Percentiles rank a stretch among this genome's conserved stretches.
phyloP scores from a whole-genome alignment of 2,888 invertebrate species.

The Drosophila neutralis region DNA sequence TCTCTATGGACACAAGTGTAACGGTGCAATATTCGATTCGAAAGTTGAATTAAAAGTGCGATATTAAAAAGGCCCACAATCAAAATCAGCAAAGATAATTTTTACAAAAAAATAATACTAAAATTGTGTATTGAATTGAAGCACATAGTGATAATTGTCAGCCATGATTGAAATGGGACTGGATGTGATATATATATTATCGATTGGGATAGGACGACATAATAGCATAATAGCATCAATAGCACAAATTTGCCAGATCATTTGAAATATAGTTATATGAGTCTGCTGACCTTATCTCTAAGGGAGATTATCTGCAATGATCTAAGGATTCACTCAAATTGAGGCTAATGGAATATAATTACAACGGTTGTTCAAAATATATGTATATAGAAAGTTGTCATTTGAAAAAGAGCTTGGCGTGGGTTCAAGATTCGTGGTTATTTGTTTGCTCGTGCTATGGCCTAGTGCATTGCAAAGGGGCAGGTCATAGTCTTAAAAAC shows the following conservation, averaged over 20 bases:
- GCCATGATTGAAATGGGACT: slow-evolving; percentile 10
- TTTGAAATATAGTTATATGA: not conserved
- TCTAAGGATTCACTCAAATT: not conserved
- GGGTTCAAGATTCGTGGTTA: not conserved
- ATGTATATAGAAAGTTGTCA: not conserved
- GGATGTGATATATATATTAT: not conserved
- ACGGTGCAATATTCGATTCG: slow-evolving; percentile 26
- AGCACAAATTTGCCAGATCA: not conserved
- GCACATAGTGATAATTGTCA: not conserved
- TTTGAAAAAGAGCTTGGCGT: not conserved
- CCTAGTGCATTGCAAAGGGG: slow-evolving; percentile 2
- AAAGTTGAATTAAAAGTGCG: slow-evolving; percentile 19
- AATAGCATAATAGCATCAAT: not conserved
- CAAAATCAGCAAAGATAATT: slow-evolving; percentile 27
- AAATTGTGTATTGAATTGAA: not conserved
- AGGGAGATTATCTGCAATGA: not conserved
- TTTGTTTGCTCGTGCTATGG: slow-evolving; percentile 12
- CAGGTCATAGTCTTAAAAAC: not conserved
- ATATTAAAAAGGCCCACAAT: slow-evolving; percentile 21
- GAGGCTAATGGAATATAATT: not conserved
- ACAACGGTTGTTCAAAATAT: not conserved
- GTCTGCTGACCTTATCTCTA: not conserved
- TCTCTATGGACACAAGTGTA: slow-evolving; percentile 27
- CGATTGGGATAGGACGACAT: not conserved
- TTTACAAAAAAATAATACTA: slow-evolving; percentile 9